phyloP scores from a whole-genome alignment of 2,113 vertebrate species.

The Calypte anna region DNA sequence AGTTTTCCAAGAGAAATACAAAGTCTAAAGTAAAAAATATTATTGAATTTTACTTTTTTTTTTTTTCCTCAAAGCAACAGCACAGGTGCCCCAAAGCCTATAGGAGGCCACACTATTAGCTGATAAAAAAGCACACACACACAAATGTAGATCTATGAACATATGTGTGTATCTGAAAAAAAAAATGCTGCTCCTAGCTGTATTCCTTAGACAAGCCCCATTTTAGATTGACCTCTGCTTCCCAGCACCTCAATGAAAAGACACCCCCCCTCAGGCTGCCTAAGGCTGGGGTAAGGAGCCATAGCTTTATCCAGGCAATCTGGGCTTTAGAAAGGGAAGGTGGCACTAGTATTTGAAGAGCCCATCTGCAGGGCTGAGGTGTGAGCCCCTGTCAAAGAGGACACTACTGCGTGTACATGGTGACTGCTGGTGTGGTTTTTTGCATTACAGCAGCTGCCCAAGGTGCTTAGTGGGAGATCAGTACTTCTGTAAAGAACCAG shows the following conservation, averaged over 20 bases:
- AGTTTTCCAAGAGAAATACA: not conserved
- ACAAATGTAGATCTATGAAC: not conserved
- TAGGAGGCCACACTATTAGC: not conserved
- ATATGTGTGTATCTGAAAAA: fast-evolving
- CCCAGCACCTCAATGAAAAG: not conserved
- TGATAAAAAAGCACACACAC: not conserved
- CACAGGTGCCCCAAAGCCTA: not conserved
- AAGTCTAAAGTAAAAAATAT: not conserved
- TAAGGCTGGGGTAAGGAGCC: not conserved
- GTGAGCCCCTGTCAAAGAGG: not conserved
- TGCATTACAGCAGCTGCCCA: not conserved
- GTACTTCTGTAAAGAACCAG: not conserved
- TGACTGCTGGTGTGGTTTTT: not conserved
- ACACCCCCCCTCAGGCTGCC: too few species aligned
- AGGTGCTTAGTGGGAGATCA: not conserved
- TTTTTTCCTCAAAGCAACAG: not conserved
- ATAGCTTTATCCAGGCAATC: not conserved
- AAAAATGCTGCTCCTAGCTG: not conserved
- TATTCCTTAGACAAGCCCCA: not conserved
- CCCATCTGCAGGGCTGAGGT: fast-evolving
- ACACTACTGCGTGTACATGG: fast-evolving
- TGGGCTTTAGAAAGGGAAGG: not conserved
- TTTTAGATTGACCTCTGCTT: not conserved
- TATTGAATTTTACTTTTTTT: not conserved
- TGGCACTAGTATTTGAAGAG: not conserved